Conservation (phyloP, 2,113 vertebrate genomes). For the Oostethus manadensis region DNA sequence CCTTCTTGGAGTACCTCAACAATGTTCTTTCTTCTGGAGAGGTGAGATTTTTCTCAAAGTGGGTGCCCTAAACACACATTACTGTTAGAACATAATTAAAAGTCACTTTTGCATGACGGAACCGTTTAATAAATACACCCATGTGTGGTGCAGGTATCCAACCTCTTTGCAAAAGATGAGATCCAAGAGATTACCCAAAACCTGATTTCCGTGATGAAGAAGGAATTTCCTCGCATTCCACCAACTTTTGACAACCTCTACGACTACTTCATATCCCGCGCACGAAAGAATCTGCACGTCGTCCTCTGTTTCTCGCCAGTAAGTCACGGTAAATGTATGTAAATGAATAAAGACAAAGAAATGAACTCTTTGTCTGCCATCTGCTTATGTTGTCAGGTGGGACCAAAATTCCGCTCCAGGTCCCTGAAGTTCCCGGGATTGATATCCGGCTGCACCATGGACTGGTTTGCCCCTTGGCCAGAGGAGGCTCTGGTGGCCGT, state of each 20-base stretch:
- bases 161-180: slow-evolving; percentile 79
- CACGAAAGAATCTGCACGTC: slow-evolving; percentile 74
- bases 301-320: slow-evolving; percentile 80
- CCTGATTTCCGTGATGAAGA: slow-evolving; percentile 75
- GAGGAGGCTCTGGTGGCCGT: slow-evolving; percentile 78
- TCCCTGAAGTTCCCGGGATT: slow-evolving; percentile 77
- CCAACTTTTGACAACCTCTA: slow-evolving; percentile 78
- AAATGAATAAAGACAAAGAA: background rate
- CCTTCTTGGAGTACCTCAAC: slow-evolving; percentile 81
- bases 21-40: slow-evolving; percentile 79
- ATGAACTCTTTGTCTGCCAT: background rate
- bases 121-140: background rate
- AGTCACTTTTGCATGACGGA: no score
- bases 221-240: slow-evolving; percentile 66
- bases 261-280: slow-evolving; percentile 75
- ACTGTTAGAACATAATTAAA: no score
- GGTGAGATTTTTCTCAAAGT: slow-evolving; percentile 24
- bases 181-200: slow-evolving; percentile 76
- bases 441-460: slow-evolving; percentile 81
- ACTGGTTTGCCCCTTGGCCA: slow-evolving; percentile 80
- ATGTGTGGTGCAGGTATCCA: slow-evolving; percentile 59
- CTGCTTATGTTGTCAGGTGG: slow-evolving; percentile 49
- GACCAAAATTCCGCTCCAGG: slow-evolving; percentile 75
- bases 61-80: no score
- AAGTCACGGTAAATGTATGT: background rate